Evolutionary conservation across 2,797 vertebrate species (phyloP), one percentile per base, ranked within the genome.

Genomic region (Tenualosa thibaudeaui): DNA sequence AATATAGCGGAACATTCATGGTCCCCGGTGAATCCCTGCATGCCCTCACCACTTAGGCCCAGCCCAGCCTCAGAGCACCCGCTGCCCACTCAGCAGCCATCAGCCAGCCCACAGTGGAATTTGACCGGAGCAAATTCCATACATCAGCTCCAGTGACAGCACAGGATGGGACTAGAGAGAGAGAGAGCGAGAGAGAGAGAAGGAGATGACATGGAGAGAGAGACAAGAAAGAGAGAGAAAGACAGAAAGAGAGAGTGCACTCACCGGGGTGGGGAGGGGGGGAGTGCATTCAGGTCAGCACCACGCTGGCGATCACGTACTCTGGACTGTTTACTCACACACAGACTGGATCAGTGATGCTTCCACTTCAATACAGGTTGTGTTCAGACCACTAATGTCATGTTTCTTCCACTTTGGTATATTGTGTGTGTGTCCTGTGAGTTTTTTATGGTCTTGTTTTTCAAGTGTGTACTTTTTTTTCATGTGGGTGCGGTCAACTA

Each of bases 121-220:
- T 78, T 78, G 71, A 78, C 71, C 71, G 17, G 71, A 78, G 71
- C 71, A 78, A 46, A 78, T 78, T 78, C 71, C 71, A 78, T 43
- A 19, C 71, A 43, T 78, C 71, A 78, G 71, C 71, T 78, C 71
- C 71, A 78, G 40, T 78, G 71, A 78, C 71, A 46, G 40, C 15
- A 31, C 65, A 71, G 65, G 65, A 71, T 71, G 31, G 26, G 31
- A 24, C 58, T 13, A 62, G n/a, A 9, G 31, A 40, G 31, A 62
- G 5, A 62, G 58, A 62, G 3, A 40, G 65, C 3, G 5, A 15
- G 65, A 15, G 31, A 15, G 31, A 71, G 3, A 15, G 65, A n/a
- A 9, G 15, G 60, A 26, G 22, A 24, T 8, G n/a, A 62, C 17
- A 6, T 7, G 58, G 26, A 1, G 24, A 24, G 26, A 24, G 1